Base-by-base conservation (phyloP, 2,888 invertebrate species). In the Notodonta ziczac region DNA sequence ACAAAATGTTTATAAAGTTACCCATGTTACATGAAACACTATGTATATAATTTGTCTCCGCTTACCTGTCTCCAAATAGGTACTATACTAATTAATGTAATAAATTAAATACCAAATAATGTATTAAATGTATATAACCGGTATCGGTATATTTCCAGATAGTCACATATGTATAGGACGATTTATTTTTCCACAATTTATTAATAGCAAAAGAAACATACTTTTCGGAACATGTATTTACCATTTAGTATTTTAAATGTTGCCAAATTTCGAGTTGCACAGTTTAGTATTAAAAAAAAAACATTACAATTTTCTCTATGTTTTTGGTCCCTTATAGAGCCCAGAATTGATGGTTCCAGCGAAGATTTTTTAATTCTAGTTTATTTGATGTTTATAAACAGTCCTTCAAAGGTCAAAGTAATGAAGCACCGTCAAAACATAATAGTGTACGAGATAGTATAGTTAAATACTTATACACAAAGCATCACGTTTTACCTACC, bases 211-310 rank as follows among this genome's bases (percentile, higher is more conserved):
- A 61, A 54, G 63, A 61, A 51, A 62, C 71, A 73, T 81, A 77
- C 65, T 81, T 83, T 83, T 85, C 76, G 77, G 78, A 77, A 70
- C 67, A 66, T 81, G 62, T 84, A 81, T 70, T 66, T 65, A 72
- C 59, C 62, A 63, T 71, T 73, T 74, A 78, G 69, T 74, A 74
- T 76, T 73, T 74, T 74, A 63, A 75, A 75, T 77, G 82, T 83
- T 84, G 85, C 85, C 84, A 87, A 87, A 85, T 77, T 67, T 54
- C 9, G 3, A 39, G n/a, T 4, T 39, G 39, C 52, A 32, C 10
- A 12, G 52, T 54, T 39, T 35, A 54, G 16, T 48, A 59, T 69
- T 60, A 35, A 35, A 4, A 35, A 35, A 3, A 35, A 35, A 35
- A 3, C 35, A 35, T 35, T 35, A n/a, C n/a, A 6, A 35, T 35